A percentile compares a stretch with the other conserved stretches of the same genome.
These are phyloP conservation scores for Neoniphon sammara DNA, from an alignment of 2,797 vertebrate genomes.

Conservation along the genomic window DNA sequence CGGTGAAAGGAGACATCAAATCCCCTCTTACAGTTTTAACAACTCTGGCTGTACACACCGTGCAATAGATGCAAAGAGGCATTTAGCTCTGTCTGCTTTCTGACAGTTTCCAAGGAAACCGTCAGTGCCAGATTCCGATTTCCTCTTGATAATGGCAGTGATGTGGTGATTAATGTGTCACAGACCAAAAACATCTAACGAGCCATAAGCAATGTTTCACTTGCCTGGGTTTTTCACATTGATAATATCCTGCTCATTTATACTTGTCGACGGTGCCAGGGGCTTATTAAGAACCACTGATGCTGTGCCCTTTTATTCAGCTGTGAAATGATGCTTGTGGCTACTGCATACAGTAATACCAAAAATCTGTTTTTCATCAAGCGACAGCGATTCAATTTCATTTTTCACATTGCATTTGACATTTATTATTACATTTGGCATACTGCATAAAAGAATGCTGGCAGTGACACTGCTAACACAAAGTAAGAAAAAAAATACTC, in stretches of 20 bases:
- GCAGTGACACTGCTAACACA: neutral
- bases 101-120: slow-evolving; percentile 82
- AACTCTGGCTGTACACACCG: slow-evolving; percentile 23
- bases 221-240: slow-evolving; percentile 66
- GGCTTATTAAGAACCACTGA: slow-evolving; percentile 67
- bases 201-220: slow-evolving; percentile 63
- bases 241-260: slow-evolving; percentile 69
- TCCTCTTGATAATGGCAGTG: slow-evolving; percentile 74
- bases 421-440: neutral
- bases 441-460: neutral
- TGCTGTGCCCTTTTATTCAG: slow-evolving; percentile 54
- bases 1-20: slow-evolving; percentile 10
- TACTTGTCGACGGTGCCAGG: slow-evolving; percentile 37
- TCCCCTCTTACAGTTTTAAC: slow-evolving; percentile 29
- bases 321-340: slow-evolving; percentile 47
- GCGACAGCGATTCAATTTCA: slow-evolving; percentile 33
- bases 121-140: slow-evolving; percentile 64
- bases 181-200: slow-evolving; percentile 76
- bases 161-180: slow-evolving; percentile 77
- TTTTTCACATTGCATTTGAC: slow-evolving; percentile 16
- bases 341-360: slow-evolving; percentile 32
- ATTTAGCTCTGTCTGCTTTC: slow-evolving; percentile 65
- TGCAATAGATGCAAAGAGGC: slow-evolving; percentile 63
- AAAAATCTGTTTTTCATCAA: slow-evolving; percentile 46
- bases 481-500: neutral